Evolutionary conservation across 2,113 vertebrate species (phyloP).

Genomic region (Erpornis zantholeuca): DNA sequence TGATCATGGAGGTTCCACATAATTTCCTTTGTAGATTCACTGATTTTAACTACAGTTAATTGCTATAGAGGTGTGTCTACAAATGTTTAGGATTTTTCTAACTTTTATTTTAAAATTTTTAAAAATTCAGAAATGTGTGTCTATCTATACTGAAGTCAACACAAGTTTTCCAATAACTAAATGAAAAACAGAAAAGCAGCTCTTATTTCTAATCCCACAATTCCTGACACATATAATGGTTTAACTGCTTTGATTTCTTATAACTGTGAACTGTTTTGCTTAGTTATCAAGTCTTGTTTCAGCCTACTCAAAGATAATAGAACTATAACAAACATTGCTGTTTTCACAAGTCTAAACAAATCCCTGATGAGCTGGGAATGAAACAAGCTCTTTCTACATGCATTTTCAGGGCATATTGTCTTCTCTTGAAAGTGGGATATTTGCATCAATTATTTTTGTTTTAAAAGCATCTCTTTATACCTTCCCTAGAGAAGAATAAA

Average conservation of each 20-base stretch:
- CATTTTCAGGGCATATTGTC: not conserved
- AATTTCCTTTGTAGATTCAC: not conserved
- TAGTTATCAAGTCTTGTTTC: not conserved
- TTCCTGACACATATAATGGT: fast-evolving
- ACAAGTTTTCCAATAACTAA: not conserved
- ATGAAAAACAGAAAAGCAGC: not conserved
- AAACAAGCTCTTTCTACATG: not conserved
- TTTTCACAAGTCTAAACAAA: not conserved
- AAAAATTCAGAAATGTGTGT: not conserved
- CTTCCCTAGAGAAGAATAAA: not conserved
- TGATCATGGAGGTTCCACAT: not conserved
- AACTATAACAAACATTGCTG: not conserved
- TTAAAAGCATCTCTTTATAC: not conserved
- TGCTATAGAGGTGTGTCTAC: not conserved
- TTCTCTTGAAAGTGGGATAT: not conserved
- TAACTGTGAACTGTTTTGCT: not conserved
- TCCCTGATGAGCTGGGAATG: not conserved
- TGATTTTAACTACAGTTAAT: not conserved
- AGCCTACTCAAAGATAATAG: not conserved
- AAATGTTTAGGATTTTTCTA: not conserved
- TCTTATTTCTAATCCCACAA: not conserved
- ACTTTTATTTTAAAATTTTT: not conserved
- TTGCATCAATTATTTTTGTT: not conserved
- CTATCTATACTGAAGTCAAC: not conserved
- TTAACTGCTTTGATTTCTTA: not conserved